Percentiles rank a stretch among this genome's conserved stretches.
phyloP scores from a whole-genome alignment of 2,888 invertebrate genomes.

The Cremastobaeus sp. region DNA sequence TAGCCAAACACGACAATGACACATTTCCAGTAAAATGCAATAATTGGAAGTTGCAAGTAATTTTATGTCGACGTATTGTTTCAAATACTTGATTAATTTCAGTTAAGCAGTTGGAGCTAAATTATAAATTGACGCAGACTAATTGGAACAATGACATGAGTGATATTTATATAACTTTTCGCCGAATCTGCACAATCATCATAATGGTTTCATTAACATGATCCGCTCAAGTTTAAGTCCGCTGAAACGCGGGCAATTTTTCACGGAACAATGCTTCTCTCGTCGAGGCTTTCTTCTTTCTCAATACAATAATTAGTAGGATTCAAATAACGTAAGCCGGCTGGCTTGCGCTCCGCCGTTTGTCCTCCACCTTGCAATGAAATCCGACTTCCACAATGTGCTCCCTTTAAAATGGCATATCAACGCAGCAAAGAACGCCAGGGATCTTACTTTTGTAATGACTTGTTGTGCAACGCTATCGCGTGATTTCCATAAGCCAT shows the following conservation, averaged over 20 bases:
- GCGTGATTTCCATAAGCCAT: constrained; percentile 59
- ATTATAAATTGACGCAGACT: too few species aligned
- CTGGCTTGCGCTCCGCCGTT: constrained; percentile 2
- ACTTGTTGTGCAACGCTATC: constrained; percentile 64
- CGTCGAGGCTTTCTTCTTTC: constrained; percentile 3
- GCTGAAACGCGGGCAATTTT: constrained; percentile 12
- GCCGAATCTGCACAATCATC: not conserved
- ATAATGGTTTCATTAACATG: constrained; percentile 22
- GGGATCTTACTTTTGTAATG: constrained; percentile 66
- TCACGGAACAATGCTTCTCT: constrained; percentile 12
- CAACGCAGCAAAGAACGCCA: constrained; percentile 1
- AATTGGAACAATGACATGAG: too few species aligned
- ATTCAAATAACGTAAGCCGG: constrained; percentile 20
- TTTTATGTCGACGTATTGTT: too few species aligned
- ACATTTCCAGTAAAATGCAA: too few species aligned
- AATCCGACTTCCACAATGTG: constrained; percentile 19
- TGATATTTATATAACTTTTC: too few species aligned
- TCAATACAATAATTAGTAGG: constrained; percentile 31
- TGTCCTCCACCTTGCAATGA: constrained; percentile 36
- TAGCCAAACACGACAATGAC: too few species aligned
- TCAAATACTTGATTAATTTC: too few species aligned
- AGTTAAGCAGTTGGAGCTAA: too few species aligned
- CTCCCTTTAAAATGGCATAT: constrained; percentile 30
- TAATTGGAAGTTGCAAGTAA: too few species aligned
- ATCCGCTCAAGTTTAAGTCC: constrained; percentile 8